These are phyloP conservation scores for Caenorhabditis briggsae DNA, from an alignment of 1,140 invertebrate genomes.

Conservation along the genomic window DNA sequence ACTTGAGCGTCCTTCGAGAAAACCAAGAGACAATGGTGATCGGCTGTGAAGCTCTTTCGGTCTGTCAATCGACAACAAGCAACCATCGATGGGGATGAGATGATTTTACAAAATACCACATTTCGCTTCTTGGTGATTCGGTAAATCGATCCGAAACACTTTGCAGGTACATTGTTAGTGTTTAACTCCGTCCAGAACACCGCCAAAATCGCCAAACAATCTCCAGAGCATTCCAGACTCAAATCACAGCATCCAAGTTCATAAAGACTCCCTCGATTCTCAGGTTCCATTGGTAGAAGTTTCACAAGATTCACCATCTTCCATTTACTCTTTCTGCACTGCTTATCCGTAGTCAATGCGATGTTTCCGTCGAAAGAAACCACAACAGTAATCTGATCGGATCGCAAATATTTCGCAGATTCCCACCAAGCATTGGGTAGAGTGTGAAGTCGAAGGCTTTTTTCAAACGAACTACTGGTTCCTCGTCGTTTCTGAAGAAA, in stretches of 20 bases:
- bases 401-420: neutral
- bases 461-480: conserved; percentile 21
- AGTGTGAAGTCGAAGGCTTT: neutral
- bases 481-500: conserved; percentile 2
- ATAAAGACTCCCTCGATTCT: conserved; percentile 15
- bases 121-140: neutral
- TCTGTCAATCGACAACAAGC: conserved; percentile 29
- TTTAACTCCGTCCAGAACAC: conserved; percentile 24
- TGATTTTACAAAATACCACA: conserved; percentile 4
- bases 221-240: conserved; percentile 9
- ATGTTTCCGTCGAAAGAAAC: conserved; percentile 25
- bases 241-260: conserved; percentile 44
- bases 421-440: conserved; percentile 9
- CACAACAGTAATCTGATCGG: conserved; percentile 9
- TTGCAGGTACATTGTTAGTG: conserved; percentile 26
- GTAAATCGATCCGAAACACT: conserved; percentile 31
- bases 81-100: conserved; percentile 17
- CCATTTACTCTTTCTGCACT: conserved; percentile 29
- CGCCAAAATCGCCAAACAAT: conserved; percentile 34
- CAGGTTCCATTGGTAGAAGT: conserved; percentile 28
- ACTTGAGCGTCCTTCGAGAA: conserved; percentile 42
- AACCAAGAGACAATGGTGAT: conserved; percentile 24
- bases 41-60: conserved; percentile 2
- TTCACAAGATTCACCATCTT: conserved; percentile 24
- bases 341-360: neutral